Evolutionary conservation across 1,140 invertebrate species (phyloP).

Genomic region (Papilio glaucus): DNA sequence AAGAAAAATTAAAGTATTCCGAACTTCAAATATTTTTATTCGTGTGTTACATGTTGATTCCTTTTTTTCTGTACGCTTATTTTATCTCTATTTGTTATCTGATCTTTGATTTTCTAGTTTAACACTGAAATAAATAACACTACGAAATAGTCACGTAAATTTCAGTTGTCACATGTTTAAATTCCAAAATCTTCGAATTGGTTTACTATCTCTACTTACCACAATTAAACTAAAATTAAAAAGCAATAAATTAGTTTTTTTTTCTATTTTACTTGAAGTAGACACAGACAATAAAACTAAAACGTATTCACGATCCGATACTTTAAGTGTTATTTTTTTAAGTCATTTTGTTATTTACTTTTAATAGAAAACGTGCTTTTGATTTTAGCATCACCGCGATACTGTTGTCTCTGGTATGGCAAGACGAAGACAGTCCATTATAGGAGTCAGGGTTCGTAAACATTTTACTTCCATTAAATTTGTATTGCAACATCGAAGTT

Average conservation of each 20-base stretch:
- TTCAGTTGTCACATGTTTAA: too few species aligned
- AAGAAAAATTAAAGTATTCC: too few species aligned
- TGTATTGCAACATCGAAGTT: too few species aligned
- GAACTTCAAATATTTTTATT: too few species aligned
- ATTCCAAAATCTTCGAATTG: not conserved
- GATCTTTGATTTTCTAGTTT: too few species aligned
- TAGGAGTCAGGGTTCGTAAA: constrained; percentile 41
- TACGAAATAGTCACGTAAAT: too few species aligned
- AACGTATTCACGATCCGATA: constrained; percentile 2
- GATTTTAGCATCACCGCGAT: constrained; percentile 49
- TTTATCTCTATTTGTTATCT: too few species aligned
- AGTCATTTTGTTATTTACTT: constrained; percentile 40
- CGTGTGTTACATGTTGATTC: too few species aligned
- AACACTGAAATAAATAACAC: too few species aligned
- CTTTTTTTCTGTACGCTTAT: too few species aligned
- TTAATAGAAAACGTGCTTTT: constrained; percentile 48
- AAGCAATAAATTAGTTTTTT: constrained; percentile 33
- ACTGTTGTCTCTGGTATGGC: constrained; percentile 47
- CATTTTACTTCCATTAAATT: constrained; percentile 48
- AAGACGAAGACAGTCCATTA: constrained; percentile 40
- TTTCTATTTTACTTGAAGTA: constrained; percentile 10
- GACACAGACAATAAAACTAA: constrained; percentile 13
- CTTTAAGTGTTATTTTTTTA: constrained; percentile 23
- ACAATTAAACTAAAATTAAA: constrained; percentile 12
- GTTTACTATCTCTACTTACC: constrained; percentile 24